A percentile compares a stretch with the other conserved stretches of the same genome.
These are phyloP conservation scores for Synergus laeviventris DNA, from an alignment of 2,888 invertebrate species.

Conservation along the genomic window DNA sequence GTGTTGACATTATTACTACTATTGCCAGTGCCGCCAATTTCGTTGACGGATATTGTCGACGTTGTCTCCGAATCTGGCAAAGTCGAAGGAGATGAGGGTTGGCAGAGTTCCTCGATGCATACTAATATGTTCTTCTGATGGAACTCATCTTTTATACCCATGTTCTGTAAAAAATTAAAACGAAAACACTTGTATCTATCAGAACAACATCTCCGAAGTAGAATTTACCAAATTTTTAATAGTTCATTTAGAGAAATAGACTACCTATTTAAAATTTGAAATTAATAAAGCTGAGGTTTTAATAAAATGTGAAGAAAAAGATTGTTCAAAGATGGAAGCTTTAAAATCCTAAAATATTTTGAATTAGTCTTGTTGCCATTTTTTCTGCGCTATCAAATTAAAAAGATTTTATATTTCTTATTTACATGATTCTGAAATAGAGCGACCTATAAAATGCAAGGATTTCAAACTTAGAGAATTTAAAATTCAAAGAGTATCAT, in stretches of 20 bases:
- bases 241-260: too few relatives aligned
- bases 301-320: too few relatives aligned
- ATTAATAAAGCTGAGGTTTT: too few relatives aligned
- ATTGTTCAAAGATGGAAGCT: too few relatives aligned
- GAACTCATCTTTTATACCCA: conserved; percentile 86
- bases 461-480: background rate
- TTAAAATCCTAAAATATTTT: background rate
- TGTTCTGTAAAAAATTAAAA: conserved; percentile 78
- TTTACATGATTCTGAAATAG: background rate
- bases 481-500: background rate
- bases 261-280: too few relatives aligned
- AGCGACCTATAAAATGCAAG: background rate
- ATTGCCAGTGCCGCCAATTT: conserved; percentile 54
- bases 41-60: conserved; percentile 53
- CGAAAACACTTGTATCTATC: background rate
- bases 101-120: conserved; percentile 82
- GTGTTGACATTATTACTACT: conserved; percentile 51
- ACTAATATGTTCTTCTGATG: conserved; percentile 83
- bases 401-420: too few relatives aligned
- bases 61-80: conserved; percentile 53
- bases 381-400: too few relatives aligned
- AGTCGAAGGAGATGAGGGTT: conserved; percentile 61
- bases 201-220: background rate
- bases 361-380: too few relatives aligned
- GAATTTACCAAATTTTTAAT: background rate